Evolutionary conservation across 2,113 vertebrate genomes (phyloP), one percentile per base, ranked within the genome.

Genomic region (Xenopus tropicalis): DNA sequence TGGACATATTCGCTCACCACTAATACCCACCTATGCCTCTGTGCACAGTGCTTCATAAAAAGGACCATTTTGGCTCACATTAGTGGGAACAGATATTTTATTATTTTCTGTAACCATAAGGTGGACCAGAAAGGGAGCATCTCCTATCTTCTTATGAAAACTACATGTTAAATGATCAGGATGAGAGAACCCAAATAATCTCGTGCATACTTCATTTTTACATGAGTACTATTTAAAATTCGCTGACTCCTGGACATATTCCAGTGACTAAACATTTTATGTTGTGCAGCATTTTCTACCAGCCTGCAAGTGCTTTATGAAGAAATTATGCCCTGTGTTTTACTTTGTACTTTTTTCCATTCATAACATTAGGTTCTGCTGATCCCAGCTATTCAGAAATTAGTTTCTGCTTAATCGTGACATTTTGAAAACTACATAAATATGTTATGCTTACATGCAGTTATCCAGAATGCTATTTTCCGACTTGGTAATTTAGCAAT

Each of bases 331-430:
- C 22, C 65, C 61, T 74, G 63, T 74, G 54, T 74, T 58, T 67
- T 61, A 74, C 52, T 44, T 74, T 43, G 46, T 37, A 37, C 29
- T 37, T 37, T 37, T 74, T 54, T 64, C 68, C 20, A 68, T 46
- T 68, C 57, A 61, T 61, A 68, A 56, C 24, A 61, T 52, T 61
- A 37, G 42, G 57, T 74, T 74, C 44, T 74, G 72, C 72, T 74
- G 72, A 74, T 61, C n/a, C 64, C 24, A 52, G 22, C 64, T 59
- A 54, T 68, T 24, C 24, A 68, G 72, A 74, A 74, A 74, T 68
- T 68, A 61, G 72, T 74, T 68, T 74, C 58, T 74, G 72, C 65
- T 74, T 74, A 74, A 74, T 68, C 64, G 57, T 74, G 44, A 42
- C 64, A 68, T 74, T 68, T 74, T 21, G 22, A 68, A 74, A 61